Conservation (phyloP, 2,888 invertebrate species). For the Schizaphis graminum region DNA sequence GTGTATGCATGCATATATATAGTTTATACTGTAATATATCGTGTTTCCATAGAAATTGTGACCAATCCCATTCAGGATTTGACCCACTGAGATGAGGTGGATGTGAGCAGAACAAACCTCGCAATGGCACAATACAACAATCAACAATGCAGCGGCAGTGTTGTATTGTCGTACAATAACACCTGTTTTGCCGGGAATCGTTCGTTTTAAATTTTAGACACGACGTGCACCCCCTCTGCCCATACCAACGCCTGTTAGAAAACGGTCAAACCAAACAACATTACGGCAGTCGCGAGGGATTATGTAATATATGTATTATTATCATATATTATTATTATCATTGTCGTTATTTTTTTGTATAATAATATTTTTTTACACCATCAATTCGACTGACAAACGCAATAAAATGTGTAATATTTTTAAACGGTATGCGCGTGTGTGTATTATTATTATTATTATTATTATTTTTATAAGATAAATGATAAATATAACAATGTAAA, state of each 20-base stretch:
- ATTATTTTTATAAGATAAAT: not conserved
- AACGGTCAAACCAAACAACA: slow-evolving; percentile 3
- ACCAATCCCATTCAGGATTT: slow-evolving; percentile 42
- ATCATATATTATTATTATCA: not conserved
- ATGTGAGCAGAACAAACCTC: slow-evolving; percentile 30
- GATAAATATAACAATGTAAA: not conserved
- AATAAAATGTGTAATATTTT: not conserved
- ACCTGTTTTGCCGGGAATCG: slow-evolving; percentile 48
- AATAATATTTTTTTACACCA: not conserved
- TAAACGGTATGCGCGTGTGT: not conserved
- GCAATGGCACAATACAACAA: slow-evolving; percentile 35
- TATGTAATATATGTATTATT: not conserved
- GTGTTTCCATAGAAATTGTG: slow-evolving; percentile 23
- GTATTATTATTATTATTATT: not conserved
- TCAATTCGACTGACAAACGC: not conserved
- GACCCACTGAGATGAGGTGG: slow-evolving; percentile 33
- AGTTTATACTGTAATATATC: not conserved
- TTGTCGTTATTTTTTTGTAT: not conserved
- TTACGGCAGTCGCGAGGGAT: slow-evolving; percentile 13
- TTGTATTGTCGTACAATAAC: slow-evolving; percentile 47
- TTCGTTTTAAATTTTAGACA: not conserved
- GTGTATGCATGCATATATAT: not conserved
- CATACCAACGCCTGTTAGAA: too few relatives aligned
- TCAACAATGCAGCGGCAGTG: slow-evolving; percentile 24
- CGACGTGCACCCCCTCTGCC: not conserved